phyloP scores from a whole-genome alignment of 2,888 invertebrate genomes.

The Drosophila mercatorum region DNA sequence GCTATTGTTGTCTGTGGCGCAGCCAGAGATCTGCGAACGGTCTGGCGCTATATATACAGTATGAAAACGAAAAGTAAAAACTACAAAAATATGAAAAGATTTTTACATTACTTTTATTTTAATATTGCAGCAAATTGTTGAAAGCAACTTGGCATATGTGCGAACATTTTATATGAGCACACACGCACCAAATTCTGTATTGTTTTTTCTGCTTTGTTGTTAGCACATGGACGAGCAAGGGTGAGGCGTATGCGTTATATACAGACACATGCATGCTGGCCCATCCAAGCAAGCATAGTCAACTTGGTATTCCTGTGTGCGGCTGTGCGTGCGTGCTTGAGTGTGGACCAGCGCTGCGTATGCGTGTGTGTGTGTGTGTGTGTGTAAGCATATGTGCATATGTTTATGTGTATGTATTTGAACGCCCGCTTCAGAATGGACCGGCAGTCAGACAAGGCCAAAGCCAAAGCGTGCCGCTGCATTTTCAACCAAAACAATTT shows the following conservation, averaged over 20 bases:
- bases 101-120: conserved; percentile 66
- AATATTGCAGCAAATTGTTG: conserved; percentile 65
- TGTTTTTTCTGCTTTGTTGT: conserved; percentile 33
- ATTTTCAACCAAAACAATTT: conserved; percentile 72
- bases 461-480: conserved; percentile 64
- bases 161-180: conserved; percentile 57
- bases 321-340: conserved; percentile 65
- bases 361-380: conserved; percentile 4
- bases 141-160: conserved; percentile 69
- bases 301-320: conserved; percentile 33
- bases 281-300: conserved; percentile 22
- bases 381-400: background rate
- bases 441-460: conserved; percentile 60
- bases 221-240: conserved; percentile 48
- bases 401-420: conserved; percentile 11
- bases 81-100: conserved; percentile 36
- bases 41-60: conserved; percentile 8
- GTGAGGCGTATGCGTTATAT: conserved; percentile 47
- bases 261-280: background rate
- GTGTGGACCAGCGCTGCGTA: conserved; percentile 30
- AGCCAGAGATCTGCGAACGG: conserved; percentile 52
- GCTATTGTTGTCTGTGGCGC: conserved; percentile 5
- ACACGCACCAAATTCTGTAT: conserved; percentile 45
- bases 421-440: conserved; percentile 5
- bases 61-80: background rate